Base-by-base conservation (phyloP, 1,140 invertebrate species). In the Ridgeia piscesae region DNA sequence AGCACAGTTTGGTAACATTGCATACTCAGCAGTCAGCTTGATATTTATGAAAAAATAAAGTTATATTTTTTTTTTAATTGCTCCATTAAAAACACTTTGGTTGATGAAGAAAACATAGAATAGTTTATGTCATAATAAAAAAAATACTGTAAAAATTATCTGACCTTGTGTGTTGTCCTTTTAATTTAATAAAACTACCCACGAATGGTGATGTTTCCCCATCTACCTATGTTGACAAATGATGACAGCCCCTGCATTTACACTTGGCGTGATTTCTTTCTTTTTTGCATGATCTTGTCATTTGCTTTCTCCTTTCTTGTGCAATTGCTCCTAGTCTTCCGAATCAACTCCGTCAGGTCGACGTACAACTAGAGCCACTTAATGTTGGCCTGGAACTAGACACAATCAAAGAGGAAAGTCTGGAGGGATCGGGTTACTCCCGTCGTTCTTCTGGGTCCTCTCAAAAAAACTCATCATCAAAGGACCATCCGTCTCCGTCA, bases 281-380 rank as follows among this genome's bases (percentile, higher is more conserved):
- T 77, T 77, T 77, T 77, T 77, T 77, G 58, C 58, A 21, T 6
- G 58, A 77, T 31, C 58, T 77, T 77, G 27, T 77, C 58, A 77
- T 77, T 77, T 77, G 58, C 14, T 77, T 77, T 77, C 58, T 77
- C 27, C 17, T 77, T 77, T 77, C 11, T 77, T 77, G 27, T 31
- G 27, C 58, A 17, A 77, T 77, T 77, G 6, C 58, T 77, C 58
- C 58, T 21, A 77, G 58, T 77, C 58, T 4, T 77, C 11, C 58
- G 58, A 77, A 77, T 2, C 27, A 4, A 94, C 95, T 14, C 93
- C 95, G 17, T 94, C 94, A 88, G n/a, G 93, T 92, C 88, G 94
- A 93, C 6, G 93, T 94, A 34, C 92, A 94, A 91, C 93, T 94
- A 77, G 93, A 94, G 92, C 93, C 93, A 34, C 91, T 92, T n/a